A percentile compares a stretch with the other conserved stretches of the same genome.
phyloP scores from a whole-genome alignment of 2,888 invertebrate genomes.

The Agrochola litura region DNA sequence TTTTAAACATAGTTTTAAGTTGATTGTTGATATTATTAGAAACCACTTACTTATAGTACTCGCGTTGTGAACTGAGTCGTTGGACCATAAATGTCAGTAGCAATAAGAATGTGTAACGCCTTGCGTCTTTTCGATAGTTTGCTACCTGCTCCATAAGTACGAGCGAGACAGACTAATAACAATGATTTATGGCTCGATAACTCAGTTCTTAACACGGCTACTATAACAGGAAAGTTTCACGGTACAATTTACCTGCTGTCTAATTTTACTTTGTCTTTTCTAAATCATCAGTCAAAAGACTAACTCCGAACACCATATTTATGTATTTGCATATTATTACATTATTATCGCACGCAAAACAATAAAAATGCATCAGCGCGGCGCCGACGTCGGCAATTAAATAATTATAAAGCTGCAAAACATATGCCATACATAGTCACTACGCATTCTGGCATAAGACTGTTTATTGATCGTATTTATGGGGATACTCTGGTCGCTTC shows the following conservation, averaged over 20 bases:
- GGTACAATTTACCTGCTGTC: not conserved
- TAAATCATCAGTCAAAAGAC: constrained; percentile 48
- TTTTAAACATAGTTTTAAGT: not conserved
- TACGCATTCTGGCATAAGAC: constrained; percentile 65
- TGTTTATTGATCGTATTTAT: constrained; percentile 51
- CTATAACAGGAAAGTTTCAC: too few relatives aligned
- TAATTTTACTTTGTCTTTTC: not conserved
- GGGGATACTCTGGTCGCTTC: not conserved
- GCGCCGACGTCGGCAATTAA: constrained; percentile 75
- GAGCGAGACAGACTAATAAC: too few relatives aligned
- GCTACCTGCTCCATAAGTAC: too few relatives aligned
- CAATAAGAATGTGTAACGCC: too few relatives aligned
- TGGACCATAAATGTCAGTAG: too few relatives aligned
- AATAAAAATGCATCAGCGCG: constrained; percentile 86
- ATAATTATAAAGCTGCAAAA: constrained; percentile 89
- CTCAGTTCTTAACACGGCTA: too few relatives aligned
- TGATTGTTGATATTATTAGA: not conserved
- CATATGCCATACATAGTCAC: constrained; percentile 82
- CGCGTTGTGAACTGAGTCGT: too few relatives aligned
- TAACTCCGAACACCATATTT: constrained; percentile 58
- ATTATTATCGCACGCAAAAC: constrained; percentile 81
- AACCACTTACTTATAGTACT: not conserved
- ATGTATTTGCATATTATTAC: constrained; percentile 16
- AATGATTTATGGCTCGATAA: too few relatives aligned
- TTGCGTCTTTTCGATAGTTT: too few relatives aligned